These are phyloP conservation scores for Harpagoxenus sublaevis DNA, from an alignment of 2,888 invertebrate species.

Conservation along the genomic window DNA sequence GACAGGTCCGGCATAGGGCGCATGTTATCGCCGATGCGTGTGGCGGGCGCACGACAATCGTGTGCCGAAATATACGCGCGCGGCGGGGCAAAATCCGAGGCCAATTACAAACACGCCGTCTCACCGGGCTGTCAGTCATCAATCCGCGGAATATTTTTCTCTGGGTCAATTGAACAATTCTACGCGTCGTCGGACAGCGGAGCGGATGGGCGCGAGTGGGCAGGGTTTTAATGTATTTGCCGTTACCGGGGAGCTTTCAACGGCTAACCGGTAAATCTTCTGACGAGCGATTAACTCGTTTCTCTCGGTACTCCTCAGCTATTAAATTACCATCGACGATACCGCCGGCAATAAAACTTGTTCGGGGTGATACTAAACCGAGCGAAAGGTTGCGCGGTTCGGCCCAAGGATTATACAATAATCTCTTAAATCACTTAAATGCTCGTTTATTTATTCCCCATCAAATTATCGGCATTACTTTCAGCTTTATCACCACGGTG, in stretches of 20 bases:
- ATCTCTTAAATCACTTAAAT: conserved; percentile 59
- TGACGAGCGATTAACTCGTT: conserved; percentile 63
- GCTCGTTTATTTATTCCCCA: conserved; percentile 53
- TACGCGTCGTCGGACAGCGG: conserved; percentile 55
- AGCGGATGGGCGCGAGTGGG: conserved; percentile 23
- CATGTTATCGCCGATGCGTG: conserved; percentile 34
- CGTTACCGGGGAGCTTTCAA: conserved; percentile 39
- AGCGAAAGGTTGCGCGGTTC: conserved; percentile 36
- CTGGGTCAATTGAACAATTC: conserved; percentile 57
- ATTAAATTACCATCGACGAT: conserved; percentile 62
- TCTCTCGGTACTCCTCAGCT: conserved; percentile 56
- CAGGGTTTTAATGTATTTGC: conserved; percentile 39
- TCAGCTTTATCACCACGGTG: conserved; percentile 18
- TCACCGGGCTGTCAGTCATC: conserved; percentile 55
- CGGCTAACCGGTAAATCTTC: conserved; percentile 52
- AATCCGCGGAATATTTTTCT: conserved; percentile 60
- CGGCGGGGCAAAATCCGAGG: conserved; percentile 49
- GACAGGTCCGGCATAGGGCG: conserved; percentile 1
- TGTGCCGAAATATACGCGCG: conserved; percentile 48
- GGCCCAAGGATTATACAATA: conserved; percentile 57
- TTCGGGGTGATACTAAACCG: conserved; percentile 56
- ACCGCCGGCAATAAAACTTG: conserved; percentile 60
- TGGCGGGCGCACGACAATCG: conserved; percentile 36
- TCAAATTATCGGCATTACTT: conserved; percentile 46
- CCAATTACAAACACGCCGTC: conserved; percentile 56